Evolutionary conservation across 2,113 vertebrate species (phyloP).

Genomic region (Labeo rohita): DNA sequence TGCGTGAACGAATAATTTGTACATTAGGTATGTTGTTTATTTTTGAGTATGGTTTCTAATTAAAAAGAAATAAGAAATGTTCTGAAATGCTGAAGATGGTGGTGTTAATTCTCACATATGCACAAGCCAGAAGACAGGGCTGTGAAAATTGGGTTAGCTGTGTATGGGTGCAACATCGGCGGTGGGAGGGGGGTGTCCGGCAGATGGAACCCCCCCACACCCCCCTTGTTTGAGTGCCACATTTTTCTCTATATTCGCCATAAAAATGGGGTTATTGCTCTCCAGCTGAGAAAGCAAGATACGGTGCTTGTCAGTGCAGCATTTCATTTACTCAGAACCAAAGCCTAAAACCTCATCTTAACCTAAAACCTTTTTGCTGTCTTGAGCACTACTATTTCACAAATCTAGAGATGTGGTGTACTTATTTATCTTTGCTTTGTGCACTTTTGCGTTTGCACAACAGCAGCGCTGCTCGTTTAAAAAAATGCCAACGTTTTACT

Average conservation of each 20-base stretch:
- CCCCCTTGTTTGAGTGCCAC: background rate
- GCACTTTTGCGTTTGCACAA: background rate
- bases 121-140: background rate
- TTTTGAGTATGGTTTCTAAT: too few relatives aligned
- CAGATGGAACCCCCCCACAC: background rate
- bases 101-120: background rate
- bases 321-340: background rate
- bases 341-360: background rate
- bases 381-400: background rate
- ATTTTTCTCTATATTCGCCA: background rate
- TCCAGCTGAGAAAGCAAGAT: conserved; percentile 5
- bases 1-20: too few relatives aligned
- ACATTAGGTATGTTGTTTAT: too few relatives aligned
- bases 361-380: conserved; percentile 2
- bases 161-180: background rate
- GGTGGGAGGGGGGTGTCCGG: background rate
- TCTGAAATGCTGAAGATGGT: background rate
- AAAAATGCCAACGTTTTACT: conserved; percentile 13
- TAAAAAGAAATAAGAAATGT: too few relatives aligned
- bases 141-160: background rate
- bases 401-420: background rate
- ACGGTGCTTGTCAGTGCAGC: background rate
- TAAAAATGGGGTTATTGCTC: background rate
- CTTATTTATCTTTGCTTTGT: conserved; percentile 1
- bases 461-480: background rate